Evolutionary conservation across 1,140 invertebrate species (phyloP).

Genomic region (Sycobia sp.): DNA sequence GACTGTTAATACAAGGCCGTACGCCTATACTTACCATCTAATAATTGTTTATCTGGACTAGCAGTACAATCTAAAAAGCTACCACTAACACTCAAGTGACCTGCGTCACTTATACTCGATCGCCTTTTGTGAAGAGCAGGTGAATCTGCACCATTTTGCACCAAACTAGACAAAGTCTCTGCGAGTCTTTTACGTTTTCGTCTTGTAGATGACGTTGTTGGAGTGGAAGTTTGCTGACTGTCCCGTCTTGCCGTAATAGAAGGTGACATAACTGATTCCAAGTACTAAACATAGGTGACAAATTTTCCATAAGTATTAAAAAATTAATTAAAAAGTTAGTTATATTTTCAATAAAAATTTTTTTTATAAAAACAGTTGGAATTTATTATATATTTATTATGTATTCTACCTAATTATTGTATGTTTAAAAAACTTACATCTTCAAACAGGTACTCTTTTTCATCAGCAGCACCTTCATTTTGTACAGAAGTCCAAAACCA

Average conservation of each 20-base stretch:
- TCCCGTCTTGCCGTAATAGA: slow-evolving; percentile 57
- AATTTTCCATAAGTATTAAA: background rate
- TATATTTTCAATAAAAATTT: background rate
- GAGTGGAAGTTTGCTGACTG: slow-evolving; percentile 59
- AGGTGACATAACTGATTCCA: slow-evolving; percentile 65
- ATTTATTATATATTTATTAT: background rate
- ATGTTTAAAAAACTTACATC: slow-evolving; percentile 64
- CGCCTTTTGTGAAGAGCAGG: slow-evolving; percentile 74
- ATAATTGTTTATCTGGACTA: slow-evolving; percentile 72
- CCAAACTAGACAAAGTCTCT: slow-evolving; percentile 64
- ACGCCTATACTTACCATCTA: slow-evolving; percentile 61
- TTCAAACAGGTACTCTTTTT: slow-evolving; percentile 85
- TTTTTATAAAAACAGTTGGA: background rate
- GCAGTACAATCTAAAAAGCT: slow-evolving; percentile 86
- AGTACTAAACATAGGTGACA: slow-evolving; percentile 64
- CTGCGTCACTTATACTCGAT: slow-evolving; percentile 82
- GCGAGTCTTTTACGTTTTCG: slow-evolving; percentile 78
- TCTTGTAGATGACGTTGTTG: slow-evolving; percentile 57
- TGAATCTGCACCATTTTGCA: slow-evolving; percentile 62
- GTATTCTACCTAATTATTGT: background rate
- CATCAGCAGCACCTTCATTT: slow-evolving; percentile 89
- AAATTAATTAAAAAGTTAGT: background rate
- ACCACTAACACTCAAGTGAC: slow-evolving; percentile 80
- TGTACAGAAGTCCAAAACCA: slow-evolving; percentile 99
- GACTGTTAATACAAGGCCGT: too few relatives aligned